Percentiles rank a stretch among this genome's conserved stretches.
Conservation (phyloP, 2,113 vertebrate genomes). For the Trematomus loennbergii region DNA sequence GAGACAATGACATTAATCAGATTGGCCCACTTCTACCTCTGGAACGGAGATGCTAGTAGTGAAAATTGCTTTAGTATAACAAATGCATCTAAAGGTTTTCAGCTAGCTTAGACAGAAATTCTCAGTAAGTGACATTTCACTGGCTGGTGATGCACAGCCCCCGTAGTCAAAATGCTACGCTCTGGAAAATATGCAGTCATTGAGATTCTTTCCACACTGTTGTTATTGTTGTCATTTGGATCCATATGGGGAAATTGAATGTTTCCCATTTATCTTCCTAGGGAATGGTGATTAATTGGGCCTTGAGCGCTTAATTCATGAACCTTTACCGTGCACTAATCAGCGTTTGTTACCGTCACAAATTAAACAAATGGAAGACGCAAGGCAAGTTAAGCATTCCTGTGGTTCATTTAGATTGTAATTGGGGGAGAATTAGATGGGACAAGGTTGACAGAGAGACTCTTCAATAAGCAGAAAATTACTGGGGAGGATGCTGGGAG, state of each 20-base stretch:
- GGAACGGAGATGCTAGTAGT: constrained; percentile 37
- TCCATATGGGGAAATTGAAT: constrained; percentile 66
- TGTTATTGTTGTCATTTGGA: constrained; percentile 39
- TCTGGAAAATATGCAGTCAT: constrained; percentile 10
- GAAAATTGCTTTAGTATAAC: constrained; percentile 45
- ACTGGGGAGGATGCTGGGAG: constrained; percentile 52
- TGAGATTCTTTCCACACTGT: background rate
- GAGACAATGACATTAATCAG: constrained; percentile 75
- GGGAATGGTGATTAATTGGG: constrained; percentile 72
- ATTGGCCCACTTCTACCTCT: constrained; percentile 67
- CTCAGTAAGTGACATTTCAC: constrained; percentile 53
- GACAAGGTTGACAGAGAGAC: constrained; percentile 75
- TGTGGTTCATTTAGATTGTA: constrained; percentile 80
- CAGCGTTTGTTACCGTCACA: constrained; percentile 76
- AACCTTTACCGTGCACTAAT: constrained; percentile 70
- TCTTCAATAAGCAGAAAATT: constrained; percentile 72
- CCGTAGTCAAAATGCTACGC: constrained; percentile 30
- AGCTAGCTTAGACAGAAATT: constrained; percentile 28
- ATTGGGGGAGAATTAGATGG: constrained; percentile 80
- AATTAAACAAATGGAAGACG: constrained; percentile 78
- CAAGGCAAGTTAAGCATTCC: constrained; percentile 72
- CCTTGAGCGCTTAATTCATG: constrained; percentile 73
- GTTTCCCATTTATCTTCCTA: constrained; percentile 63
- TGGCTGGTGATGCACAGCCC: constrained; percentile 22
- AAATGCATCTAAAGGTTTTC: constrained; percentile 25